These are phyloP conservation scores for Phoxinus dragarum DNA, from an alignment of 2,797 vertebrate genomes.

Conservation along the genomic window DNA sequence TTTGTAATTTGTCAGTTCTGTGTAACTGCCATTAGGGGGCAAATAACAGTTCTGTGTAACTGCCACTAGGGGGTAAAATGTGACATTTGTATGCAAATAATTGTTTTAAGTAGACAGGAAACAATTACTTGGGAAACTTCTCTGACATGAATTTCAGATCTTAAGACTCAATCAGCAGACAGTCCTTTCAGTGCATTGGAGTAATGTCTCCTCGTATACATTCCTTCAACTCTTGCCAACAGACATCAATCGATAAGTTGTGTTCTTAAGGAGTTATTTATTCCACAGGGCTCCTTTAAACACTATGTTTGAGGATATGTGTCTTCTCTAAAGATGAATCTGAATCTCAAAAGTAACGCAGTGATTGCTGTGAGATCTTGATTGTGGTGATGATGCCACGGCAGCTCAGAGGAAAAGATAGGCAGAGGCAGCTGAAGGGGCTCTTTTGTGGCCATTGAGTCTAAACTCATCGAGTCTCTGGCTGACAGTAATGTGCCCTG, in stretches of 20 bases:
- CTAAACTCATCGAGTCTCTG: conserved; percentile 10
- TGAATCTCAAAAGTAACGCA: conserved; percentile 28
- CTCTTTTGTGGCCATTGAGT: conserved; percentile 39
- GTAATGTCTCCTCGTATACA: background rate
- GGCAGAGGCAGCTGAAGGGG: background rate
- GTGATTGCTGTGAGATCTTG: background rate
- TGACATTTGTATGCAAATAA: background rate
- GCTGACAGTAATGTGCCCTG: conserved; percentile 36
- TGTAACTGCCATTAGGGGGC: background rate
- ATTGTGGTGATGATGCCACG: conserved; percentile 12
- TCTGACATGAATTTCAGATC: background rate
- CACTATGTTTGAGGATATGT: conserved; percentile 14
- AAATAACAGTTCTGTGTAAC: background rate
- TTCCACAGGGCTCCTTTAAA: background rate
- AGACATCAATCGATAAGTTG: conserved; percentile 8
- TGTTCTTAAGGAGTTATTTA: conserved; percentile 16
- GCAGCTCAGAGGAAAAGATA: background rate
- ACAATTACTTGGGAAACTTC: background rate
- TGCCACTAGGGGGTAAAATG: background rate
- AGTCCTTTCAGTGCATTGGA: background rate
- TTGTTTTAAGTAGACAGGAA: background rate
- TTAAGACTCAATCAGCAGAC: background rate
- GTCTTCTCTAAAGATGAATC: conserved; percentile 16
- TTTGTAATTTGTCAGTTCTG: background rate
- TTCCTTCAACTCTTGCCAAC: conserved; percentile 5